These are phyloP conservation scores for Amblyornis subalaris DNA, from an alignment of 2,113 vertebrate genomes.

Conservation along the genomic window DNA sequence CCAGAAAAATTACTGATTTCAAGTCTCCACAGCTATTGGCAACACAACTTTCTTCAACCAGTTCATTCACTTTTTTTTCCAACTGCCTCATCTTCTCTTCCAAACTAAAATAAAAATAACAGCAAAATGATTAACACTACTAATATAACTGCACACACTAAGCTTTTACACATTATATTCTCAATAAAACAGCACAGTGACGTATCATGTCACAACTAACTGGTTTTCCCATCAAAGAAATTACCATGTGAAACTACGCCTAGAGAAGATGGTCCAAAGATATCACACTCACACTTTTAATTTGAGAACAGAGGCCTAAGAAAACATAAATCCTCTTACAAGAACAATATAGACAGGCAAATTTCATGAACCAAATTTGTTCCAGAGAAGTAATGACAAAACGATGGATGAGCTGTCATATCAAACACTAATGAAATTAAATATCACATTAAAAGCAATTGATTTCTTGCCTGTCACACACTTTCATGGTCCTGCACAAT, in stretches of 20 bases:
- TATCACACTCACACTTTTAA: background rate
- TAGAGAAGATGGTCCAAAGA: background rate
- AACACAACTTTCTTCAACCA: conserved; percentile 95
- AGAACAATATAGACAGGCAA: background rate
- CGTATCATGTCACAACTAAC: background rate
- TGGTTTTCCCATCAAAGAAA: background rate
- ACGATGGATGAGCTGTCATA: background rate
- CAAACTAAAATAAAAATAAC: conserved; percentile 71
- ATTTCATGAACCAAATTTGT: background rate
- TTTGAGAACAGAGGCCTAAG: background rate
- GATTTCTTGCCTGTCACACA: background rate
- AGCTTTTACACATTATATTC: background rate
- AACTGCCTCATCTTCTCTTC: conserved; percentile 93
- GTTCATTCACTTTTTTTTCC: conserved; percentile 93
- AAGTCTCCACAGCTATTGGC: conserved; percentile 84
- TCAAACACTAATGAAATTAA: background rate
- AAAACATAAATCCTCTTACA: background rate
- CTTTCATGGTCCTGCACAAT: background rate
- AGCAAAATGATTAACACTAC: background rate
- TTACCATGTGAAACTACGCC: background rate
- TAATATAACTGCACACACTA: background rate
- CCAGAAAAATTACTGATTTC: conserved; percentile 80
- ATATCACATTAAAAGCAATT: background rate
- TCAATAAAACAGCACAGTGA: background rate
- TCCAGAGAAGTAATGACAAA: background rate